Base-by-base conservation (phyloP, 2,888 invertebrate genomes). In the Muschampia plurimacula region DNA sequence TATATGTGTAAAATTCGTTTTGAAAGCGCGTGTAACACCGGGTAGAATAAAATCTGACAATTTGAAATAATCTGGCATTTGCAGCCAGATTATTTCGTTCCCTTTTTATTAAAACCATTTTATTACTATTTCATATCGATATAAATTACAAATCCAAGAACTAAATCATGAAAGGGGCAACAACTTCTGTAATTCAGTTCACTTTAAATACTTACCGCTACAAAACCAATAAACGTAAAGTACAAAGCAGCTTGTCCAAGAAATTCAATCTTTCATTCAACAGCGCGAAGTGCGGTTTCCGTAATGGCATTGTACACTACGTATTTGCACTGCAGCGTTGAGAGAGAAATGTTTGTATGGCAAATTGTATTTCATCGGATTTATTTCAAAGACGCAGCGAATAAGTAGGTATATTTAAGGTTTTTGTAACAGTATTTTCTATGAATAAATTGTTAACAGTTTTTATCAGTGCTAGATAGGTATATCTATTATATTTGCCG, bases 211-310 rank as follows among this genome's bases (percentile, higher is more conserved):
- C 57, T 57, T 22, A 57, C 57, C 28, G 57, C 60, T 36, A 39
- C 55, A 55, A 41, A 68, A 68, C 39, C 60, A 41, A 63, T 63
- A 44, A n/a, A 44, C 63, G 63, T 39, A 63, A 7, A 41, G 39
- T 62, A 57, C 46, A 12, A 69, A 49, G 12, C 7, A 28, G 49
- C 28, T 39, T 41, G 52, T 69, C 69, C 28, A 55, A 69, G 52
- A 69, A 69, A 62, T 69, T 55, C 62, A 49, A 55, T 69, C 4
- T 15, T 63, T 41, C 62, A 62, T 62, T 69, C 46, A 60, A 49
- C 60, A 49, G 49, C 28, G 39, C 15, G 6, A 9, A 69, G 49
- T 32, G 62, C 39, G 49, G 49, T 22, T 46, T 62, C 32, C 39
- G 44, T 59, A 69, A 68, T 69, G 49, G 62, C 69, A 39, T 60